phyloP scores from a whole-genome alignment of 1,140 invertebrate genomes.

The Trinorchestia longiramus region DNA sequence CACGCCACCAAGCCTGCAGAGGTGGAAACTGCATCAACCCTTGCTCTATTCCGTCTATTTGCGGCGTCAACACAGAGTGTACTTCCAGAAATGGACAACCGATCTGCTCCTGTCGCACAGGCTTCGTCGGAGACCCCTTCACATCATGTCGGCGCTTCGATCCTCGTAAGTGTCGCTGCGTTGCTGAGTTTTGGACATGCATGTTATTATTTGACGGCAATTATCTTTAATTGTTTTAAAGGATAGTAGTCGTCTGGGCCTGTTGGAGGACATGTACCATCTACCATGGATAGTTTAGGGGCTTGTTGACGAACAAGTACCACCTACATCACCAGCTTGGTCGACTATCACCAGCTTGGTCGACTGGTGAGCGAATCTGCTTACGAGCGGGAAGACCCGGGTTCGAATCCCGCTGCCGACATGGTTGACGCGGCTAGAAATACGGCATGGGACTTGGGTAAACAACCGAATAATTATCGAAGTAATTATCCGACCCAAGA shows the following conservation, averaged over 20 bases:
- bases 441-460: too few species aligned
- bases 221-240: not conserved
- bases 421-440: too few species aligned
- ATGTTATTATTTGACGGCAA: not conserved
- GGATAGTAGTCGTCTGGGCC: not conserved
- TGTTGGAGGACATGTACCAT: not conserved
- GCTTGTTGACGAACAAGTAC: not conserved
- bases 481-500: too few species aligned
- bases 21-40: conserved; percentile 88
- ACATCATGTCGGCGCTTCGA: conserved; percentile 56
- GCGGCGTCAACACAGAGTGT: conserved; percentile 83
- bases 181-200: too few species aligned
- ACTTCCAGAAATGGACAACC: conserved; percentile 81
- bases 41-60: conserved; percentile 77
- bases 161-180: not conserved
- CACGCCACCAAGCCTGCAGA: conserved; percentile 82
- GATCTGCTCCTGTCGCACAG: conserved; percentile 80
- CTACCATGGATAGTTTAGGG: not conserved
- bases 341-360: too few species aligned
- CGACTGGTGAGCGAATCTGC: too few species aligned
- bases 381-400: too few species aligned
- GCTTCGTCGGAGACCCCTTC: conserved; percentile 84
- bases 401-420: too few species aligned
- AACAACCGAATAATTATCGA: too few species aligned
- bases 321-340: too few species aligned